Base-by-base conservation (phyloP, 2,888 invertebrate genomes). In the Gandaritis pyraliata region DNA sequence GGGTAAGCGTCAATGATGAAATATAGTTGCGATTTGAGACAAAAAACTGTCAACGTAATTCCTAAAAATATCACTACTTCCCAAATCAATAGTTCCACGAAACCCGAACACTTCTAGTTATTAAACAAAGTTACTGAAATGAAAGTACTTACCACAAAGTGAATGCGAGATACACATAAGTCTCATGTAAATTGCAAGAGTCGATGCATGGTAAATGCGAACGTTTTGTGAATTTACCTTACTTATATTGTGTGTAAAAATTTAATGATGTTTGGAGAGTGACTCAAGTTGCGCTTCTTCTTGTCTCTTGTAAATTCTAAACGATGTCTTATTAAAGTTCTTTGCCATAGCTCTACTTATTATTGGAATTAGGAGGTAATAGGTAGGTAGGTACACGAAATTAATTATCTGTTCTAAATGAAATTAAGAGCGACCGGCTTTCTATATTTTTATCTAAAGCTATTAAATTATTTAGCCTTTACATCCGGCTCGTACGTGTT, bases 121-220 rank as follows among this genome's bases (percentile, higher is more conserved):
- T 51, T 18, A 39, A 47, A 52, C 58, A 51, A 51, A 52, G 58
- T 58, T 41, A 39, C 52, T 16, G 49, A 52, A 58, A 46, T 10
- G 58, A 58, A 58, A 52, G n/a, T n/a, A n/a, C n/a, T n/a, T 50
- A 30, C 47, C 39, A 49, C 49, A 51, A 45, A 46, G 30, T 1
- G 46, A 58, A 39, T 52, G 29, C 30, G 39, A 58, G 51, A 41
- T 65, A 65, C 13, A 13, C 46, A 66, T 47, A 56, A 51, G 39
- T 48, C 56, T 66, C 60, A 58, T 64, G 62, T 61, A 59, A 58
- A 53, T 59, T 66, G 66, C 65, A 68, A 66, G 48, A 58, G 65
- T 59, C 65, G 61, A 66, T 63, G 62, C 13, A 39, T 39, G 39
- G 13, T 10, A 13, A 13, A 39, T 6, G 4, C 7, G 6, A 13